Percentiles rank a stretch among this genome's conserved stretches.
phyloP scores from a whole-genome alignment of 2,113 vertebrate species.

The Rhinolophus ferrumequinum region DNA sequence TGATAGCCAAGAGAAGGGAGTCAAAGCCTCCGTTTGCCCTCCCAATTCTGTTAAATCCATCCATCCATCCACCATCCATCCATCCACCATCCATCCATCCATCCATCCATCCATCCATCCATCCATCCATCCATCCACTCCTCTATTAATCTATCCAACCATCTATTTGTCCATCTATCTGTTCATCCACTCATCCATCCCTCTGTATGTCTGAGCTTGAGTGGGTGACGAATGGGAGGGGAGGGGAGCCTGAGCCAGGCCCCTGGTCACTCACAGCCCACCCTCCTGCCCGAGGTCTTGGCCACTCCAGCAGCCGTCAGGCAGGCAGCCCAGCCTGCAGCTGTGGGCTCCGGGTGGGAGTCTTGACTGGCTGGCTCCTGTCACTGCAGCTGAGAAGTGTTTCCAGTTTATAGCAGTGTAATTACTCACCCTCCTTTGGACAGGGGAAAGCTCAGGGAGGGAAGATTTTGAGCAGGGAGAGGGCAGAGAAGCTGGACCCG shows the following conservation, averaged over 20 bases:
- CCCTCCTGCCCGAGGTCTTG: background rate
- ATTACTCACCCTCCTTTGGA: constrained; percentile 1
- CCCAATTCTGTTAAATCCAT: background rate
- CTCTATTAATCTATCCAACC: background rate
- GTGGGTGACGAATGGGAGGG: background rate
- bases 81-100: fast-evolving
- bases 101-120: fast-evolving
- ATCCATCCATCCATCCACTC: fast-evolving
- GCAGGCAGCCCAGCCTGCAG: constrained; percentile 51
- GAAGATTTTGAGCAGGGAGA: background rate
- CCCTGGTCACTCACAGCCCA: background rate
- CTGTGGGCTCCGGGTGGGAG: constrained; percentile 26
- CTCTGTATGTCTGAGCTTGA: background rate
- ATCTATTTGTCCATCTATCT: background rate
- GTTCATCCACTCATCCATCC: background rate
- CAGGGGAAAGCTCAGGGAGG: background rate
- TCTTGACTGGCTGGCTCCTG: constrained; percentile 19
- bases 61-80: too few relatives aligned
- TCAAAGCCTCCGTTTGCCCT: background rate
- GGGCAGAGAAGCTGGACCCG: background rate
- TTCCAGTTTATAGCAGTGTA: constrained; percentile 6
- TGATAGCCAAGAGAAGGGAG: background rate
- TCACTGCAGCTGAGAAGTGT: constrained; percentile 31
- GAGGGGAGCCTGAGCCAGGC: background rate
- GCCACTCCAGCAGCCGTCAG: background rate